Base-by-base conservation (phyloP, 2,797 vertebrate genomes). In the Diplodus puntazzo region DNA sequence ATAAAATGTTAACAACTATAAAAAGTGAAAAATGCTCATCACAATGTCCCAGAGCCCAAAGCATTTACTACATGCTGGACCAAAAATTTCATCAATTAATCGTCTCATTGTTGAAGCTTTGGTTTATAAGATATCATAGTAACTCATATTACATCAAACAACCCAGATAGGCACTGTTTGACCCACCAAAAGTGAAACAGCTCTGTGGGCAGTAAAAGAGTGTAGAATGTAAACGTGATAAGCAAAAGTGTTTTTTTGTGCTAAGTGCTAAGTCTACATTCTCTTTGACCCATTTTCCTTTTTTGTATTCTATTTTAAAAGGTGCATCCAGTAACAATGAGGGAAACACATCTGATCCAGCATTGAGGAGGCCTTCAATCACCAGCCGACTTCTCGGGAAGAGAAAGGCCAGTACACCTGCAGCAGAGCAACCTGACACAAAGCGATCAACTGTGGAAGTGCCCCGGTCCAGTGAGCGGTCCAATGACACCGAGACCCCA, bases 371-470 rank as follows among this genome's bases (percentile, higher is more conserved):
- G 34, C 85, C 89, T 3, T 83, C 86, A 2, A 70, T 92, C 59
- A 17, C 85, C 21, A 91, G 86, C 57, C 78, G 80, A 39, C 68
- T 92, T 45, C 93, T 95, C 0, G 92, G 94, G 23, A 96, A 96
- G 80, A 93, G 95, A 46, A 94, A 93, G 68, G 91, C 89, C 73
- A 88, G 84, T 53, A 59, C 88, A 0, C 30, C 82, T 11, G 70
- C 77, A 17, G 45, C 71, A 52, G 90, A 82, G 30, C 81, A 82
- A 34, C 87, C 89, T 21, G 73, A 73, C 30, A 12, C 67, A 42
- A 94, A 92, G 75, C 82, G 84, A 58, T 25, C 66, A 25, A 62
- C 70, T 16, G 75, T 53, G 27, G 71, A 67, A 23, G 63, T 71
- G 62, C 54, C 70, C 5, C 30, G 30, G 6, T 34, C 30, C 5